Base-by-base conservation (phyloP, 1,140 invertebrate genomes). In the Arion vulgaris region DNA sequence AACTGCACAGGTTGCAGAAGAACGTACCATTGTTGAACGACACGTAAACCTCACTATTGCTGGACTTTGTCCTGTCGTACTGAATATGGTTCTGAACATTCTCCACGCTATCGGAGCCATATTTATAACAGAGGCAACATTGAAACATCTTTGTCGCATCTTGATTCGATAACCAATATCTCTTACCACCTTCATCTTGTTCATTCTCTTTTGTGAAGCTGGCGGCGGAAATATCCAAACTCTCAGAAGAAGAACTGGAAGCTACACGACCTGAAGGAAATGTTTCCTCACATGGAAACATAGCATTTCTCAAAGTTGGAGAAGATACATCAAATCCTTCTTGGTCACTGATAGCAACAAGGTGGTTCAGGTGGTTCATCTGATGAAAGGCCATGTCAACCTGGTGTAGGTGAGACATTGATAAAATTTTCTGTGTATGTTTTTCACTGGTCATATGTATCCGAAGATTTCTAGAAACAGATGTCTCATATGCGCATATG, bases 371-470 rank as follows among this genome's bases (percentile, higher is more conserved):
- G 75, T 91, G 90, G 36, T 85, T 68, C 51, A 57, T 66, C 36
- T 89, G 88, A 17, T 89, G 86, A 7, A 79, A 32, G 66, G 90
- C 87, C 88, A 92, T 90, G 86, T 92, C 90, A n/a, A n/a, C n/a
- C 4, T 89, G 96, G 89, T 98, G 97, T 95, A 99, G 98, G 89
- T 98, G 97, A 87, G 98, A 97, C 38, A 99, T 92, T 0, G 98
- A 97, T 87, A 98, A 95, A 89, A 91, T 97, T 90, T 99, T 99
- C 92, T 99, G 98, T 51, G 97, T 99, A 91, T 99, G 98, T 90
- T 99, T 99, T 91, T 99, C 98, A 87, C 97, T 98, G 19, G 97
- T 99, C 97, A 98, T 98, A 91, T 99, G 98, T 92, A 99, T 99
- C 28, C 94, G 89, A 36, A 99, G 93, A 92, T 99, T 99, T 36